Evolutionary conservation across 2,113 vertebrate genomes (phyloP), one percentile per base, ranked within the genome.

Genomic region (Alosa alosa): DNA sequence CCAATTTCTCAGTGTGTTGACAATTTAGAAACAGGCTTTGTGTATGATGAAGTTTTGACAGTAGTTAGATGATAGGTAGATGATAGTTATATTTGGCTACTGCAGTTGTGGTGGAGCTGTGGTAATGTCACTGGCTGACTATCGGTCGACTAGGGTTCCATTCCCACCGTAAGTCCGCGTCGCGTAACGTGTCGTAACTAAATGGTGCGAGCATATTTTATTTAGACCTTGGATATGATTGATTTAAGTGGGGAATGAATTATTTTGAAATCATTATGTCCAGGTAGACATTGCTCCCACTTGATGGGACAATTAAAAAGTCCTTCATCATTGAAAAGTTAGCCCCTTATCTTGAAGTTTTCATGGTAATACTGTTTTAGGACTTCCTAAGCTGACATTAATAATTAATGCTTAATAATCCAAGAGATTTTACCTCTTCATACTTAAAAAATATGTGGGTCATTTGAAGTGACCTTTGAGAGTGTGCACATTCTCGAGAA

Each of bases 331-430:
- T 78, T 17, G 22, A n/a, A 86, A 83, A 85, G 75, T 47, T 55
- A 47, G 82, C 81, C 81, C 87, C 86, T 72, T 31, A 81, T 47
- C 72, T 85, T 44, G 31, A 88, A 83, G 87, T 87, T 89, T 86
- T 84, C 81, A 82, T 78, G 68, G 46, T 85, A 83, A 81, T 86
- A 85, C 84, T 83, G 85, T 86, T 83, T 89, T 82, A 50, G 46
- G 64, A 81, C 75, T 81, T 84, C 10, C 83, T 75, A 83, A 86
- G 45, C 39, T 47, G 49, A 83, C 83, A 89, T 91, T 88, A 90
- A 89, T 89, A 87, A 90, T 90, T 55, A 81, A 90, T 90, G 82
- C 60, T 84, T 89, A 86, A 91, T 89, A 89, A 88, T 90, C 85
- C 84, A 83, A 46, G 83, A 75, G 36, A 84, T 85, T 88, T 88